Evolutionary conservation across 2,888 invertebrate genomes (phyloP), one percentile per base, ranked within the genome.

Genomic region (Tuta absoluta): DNA sequence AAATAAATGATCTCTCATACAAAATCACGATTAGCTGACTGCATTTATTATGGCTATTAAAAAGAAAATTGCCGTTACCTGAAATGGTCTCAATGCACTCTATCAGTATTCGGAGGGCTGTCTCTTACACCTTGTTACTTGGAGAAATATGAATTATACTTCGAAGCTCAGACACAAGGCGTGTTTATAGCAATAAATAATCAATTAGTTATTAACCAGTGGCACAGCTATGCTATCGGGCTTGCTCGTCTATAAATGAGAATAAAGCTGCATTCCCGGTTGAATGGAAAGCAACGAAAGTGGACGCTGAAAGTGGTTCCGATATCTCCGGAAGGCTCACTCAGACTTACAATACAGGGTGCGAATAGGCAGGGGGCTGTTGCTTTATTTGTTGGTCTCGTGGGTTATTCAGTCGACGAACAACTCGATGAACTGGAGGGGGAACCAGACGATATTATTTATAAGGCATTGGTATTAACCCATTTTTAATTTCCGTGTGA

Each of bases 241-340:
- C 51, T 49, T 33, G 38, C 41, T 64, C 72, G 67, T 69, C 69
- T 62, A 65, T 62, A 71, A 74, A 74, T 74, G 70, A 73, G 75
- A 80, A 77, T 75, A 75, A 71, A 73, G 73, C 76, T 66, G 70
- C 78, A 81, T 76, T 78, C 76, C 71, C 69, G 68, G 49, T 58
- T 62, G 57, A 68, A 78, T 81, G 74, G 84, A 84, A 84, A 83
- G 82, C 74, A 74, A 77, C 71, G 81, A 81, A 80, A 84, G 79
- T 72, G 73, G 78, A 73, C 17, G 69, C 63, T 70, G 76, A 77
- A 77, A 77, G 74, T 70, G 67, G 75, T 72, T 45, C 62, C 62
- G 71, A 69, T 67, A 66, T 63, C 57, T 66, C 64, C 65, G 64
- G 63, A 69, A 67, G 69, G 37, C 45, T 45, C 17, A 61, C 49